A percentile compares a stretch with the other conserved stretches of the same genome.
phyloP scores from a whole-genome alignment of 92 coral and sea anemone genomes.

The Blastomussa wellsi region DNA sequence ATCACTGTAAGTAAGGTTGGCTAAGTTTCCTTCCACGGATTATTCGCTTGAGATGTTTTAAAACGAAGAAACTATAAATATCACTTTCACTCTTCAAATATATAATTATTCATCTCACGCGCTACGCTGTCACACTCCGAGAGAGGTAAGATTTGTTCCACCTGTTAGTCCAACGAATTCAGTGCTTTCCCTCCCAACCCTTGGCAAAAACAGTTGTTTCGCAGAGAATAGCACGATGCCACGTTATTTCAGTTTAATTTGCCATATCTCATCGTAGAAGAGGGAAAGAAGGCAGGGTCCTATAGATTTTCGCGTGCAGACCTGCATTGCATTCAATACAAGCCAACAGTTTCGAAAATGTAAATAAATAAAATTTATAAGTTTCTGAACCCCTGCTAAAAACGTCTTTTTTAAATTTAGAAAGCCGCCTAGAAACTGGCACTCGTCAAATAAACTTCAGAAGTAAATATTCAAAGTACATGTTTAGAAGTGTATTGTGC shows the following conservation, averaged over 20 bases:
- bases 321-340: background rate
- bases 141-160: background rate
- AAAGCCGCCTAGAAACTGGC: background rate
- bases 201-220: background rate
- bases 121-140: background rate
- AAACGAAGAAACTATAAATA: background rate
- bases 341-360: background rate
- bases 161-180: background rate
- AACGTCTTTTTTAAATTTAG: background rate
- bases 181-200: background rate
- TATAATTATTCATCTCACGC: background rate
- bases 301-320: background rate
- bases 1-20: background rate
- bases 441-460: background rate
- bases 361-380: background rate
- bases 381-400: background rate
- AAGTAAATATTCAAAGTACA: background rate
- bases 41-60: slow-evolving; percentile 1
- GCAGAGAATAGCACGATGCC: background rate
- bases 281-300: background rate
- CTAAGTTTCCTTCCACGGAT: background rate
- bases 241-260: background rate
- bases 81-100: background rate
- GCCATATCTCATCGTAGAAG: background rate
- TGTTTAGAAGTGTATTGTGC: background rate